These are phyloP conservation scores for Herpetotheres cachinnans DNA, from an alignment of 2,113 vertebrate species.

Conservation along the genomic window DNA sequence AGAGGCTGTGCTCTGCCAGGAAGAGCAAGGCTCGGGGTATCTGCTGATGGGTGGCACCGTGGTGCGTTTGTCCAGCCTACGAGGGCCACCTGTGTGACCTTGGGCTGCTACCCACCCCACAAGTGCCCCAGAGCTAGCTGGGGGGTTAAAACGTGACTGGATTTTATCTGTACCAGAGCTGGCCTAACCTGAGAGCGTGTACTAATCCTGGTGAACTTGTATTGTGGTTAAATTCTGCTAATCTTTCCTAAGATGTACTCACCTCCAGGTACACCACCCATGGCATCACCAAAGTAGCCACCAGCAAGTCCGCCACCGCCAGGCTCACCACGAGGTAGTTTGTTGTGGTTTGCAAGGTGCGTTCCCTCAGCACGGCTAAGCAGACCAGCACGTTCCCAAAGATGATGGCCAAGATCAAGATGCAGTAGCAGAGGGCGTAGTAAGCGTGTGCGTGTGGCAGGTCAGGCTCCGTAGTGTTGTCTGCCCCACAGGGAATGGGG, in stretches of 20 bases:
- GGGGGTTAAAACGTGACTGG: neutral
- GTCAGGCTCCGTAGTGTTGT: slow-evolving; percentile 70
- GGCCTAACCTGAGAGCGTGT: neutral
- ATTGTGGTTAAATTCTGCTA: neutral
- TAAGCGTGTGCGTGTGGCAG: slow-evolving; percentile 74
- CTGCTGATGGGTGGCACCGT: neutral
- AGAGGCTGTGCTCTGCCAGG: neutral
- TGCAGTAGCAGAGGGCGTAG: slow-evolving; percentile 86
- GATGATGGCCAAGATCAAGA: slow-evolving; percentile 88
- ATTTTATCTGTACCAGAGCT: neutral
- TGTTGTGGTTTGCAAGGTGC: slow-evolving; percentile 88
- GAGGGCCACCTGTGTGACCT: neutral
- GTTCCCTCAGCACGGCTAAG: slow-evolving; percentile 86
- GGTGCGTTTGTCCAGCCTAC: neutral
- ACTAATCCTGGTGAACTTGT: neutral
- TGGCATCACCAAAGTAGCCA: slow-evolving; percentile 93
- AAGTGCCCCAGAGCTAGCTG: neutral
- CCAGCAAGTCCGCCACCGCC: slow-evolving; percentile 89
- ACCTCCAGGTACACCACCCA: slow-evolving; percentile 97
- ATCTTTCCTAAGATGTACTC: slow-evolving; percentile 42
- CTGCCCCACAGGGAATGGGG: slow-evolving; percentile 36
- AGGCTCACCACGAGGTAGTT: slow-evolving; percentile 96
- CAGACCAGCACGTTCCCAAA: slow-evolving; percentile 92
- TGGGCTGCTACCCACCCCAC: neutral
- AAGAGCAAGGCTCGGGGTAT: neutral